phyloP scores from a whole-genome alignment of 2,797 vertebrate genomes.

The Sebastes taczanowskii region DNA sequence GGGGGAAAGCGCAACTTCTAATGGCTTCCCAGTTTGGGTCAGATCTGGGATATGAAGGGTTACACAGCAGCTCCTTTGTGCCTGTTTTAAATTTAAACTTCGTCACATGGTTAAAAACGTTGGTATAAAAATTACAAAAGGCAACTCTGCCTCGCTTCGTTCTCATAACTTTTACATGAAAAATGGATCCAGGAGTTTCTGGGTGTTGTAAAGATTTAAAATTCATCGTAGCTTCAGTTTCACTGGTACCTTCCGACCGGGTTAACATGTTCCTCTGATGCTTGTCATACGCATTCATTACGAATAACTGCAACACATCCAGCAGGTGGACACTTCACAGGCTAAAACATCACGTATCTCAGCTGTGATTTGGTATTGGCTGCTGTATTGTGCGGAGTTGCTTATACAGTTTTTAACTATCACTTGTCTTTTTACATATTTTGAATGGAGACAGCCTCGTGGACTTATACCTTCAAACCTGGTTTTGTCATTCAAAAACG shows the following conservation, averaged over 20 bases:
- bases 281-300: not conserved
- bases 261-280: conserved; percentile 12
- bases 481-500: not conserved
- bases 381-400: not conserved
- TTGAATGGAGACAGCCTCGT: not conserved
- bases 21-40: not conserved
- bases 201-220: not conserved
- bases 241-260: not conserved
- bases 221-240: not conserved
- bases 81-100: not conserved
- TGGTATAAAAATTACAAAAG: not conserved
- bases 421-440: not conserved
- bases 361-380: not conserved
- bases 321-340: not conserved
- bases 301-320: not conserved
- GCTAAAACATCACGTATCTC: not conserved
- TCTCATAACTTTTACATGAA: conserved; percentile 6
- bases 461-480: not conserved
- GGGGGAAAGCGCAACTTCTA: not conserved
- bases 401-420: not conserved
- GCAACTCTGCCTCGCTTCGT: not conserved
- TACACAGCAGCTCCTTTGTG: not conserved
- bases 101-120: not conserved
- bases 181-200: not conserved
- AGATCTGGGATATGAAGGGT: not conserved